These are phyloP conservation scores for Argyresthia goedartella DNA, from an alignment of 2,888 invertebrate genomes.

Conservation along the genomic window DNA sequence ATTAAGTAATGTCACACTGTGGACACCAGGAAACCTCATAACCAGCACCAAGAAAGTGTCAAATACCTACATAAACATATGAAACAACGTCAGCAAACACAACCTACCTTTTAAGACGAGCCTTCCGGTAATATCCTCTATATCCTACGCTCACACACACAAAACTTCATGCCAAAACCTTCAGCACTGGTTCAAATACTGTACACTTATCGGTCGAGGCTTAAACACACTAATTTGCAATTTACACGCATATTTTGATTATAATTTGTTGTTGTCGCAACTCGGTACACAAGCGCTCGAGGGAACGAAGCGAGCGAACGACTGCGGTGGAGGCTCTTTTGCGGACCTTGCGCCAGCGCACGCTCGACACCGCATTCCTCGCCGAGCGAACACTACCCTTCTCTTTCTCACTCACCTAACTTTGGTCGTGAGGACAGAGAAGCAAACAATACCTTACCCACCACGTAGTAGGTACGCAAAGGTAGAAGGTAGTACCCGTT, in stretches of 20 bases:
- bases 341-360: slow-evolving; percentile 38
- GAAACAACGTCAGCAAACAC: slow-evolving; percentile 12
- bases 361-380: slow-evolving; percentile 58
- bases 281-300: slow-evolving; percentile 34
- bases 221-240: slow-evolving; percentile 39
- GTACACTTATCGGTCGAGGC: slow-evolving; percentile 18
- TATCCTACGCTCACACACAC: slow-evolving; percentile 45
- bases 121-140: slow-evolving; percentile 4
- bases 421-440: slow-evolving; percentile 20
- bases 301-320: slow-evolving; percentile 54
- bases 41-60: no score
- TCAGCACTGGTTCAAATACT: slow-evolving; percentile 48
- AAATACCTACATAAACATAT: no score
- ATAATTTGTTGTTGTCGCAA: slow-evolving; percentile 22
- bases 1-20: no score
- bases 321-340: slow-evolving; percentile 15
- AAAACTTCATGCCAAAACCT: slow-evolving; percentile 62
- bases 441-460: slow-evolving; percentile 17
- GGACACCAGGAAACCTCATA: no score
- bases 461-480: slow-evolving; percentile 27
- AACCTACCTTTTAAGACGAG: slow-evolving; percentile 24
- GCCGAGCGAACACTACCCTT: slow-evolving; percentile 28
- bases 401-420: slow-evolving; percentile 28
- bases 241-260: slow-evolving; percentile 60
- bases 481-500: slow-evolving; percentile 34